A percentile compares a stretch with the other conserved stretches of the same genome.
Evolutionary conservation across 2,888 invertebrate species (phyloP).

Genomic region (Sthenelais limicola): DNA sequence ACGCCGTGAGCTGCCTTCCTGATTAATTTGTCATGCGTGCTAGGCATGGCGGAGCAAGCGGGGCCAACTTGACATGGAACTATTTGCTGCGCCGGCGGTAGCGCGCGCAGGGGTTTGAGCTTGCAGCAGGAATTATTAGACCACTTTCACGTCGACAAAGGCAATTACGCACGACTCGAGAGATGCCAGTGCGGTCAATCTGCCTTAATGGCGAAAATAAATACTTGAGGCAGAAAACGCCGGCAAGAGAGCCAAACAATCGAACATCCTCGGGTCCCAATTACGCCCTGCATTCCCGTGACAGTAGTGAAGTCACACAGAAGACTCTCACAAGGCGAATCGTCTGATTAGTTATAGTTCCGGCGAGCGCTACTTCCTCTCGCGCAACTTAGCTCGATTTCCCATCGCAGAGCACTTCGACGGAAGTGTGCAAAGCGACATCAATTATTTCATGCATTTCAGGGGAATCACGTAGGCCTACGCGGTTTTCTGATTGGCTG

Average conservation of each 20-base stretch:
- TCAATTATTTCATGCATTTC: conserved; percentile 30
- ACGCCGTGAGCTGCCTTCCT: conserved; percentile 26
- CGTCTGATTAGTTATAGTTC: conserved; percentile 23
- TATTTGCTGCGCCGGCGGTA: conserved; percentile 3
- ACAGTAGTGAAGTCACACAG: conserved; percentile 14
- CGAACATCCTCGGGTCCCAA: conserved; percentile 25
- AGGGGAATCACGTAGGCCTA: conserved; percentile 35
- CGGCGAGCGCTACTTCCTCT: conserved; percentile 4
- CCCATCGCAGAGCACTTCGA: conserved; percentile 18
- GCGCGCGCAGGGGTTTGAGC: conserved; percentile 21
- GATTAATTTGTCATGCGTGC: conserved; percentile 40
- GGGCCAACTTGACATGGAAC: conserved; percentile 36
- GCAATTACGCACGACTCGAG: conserved; percentile 30
- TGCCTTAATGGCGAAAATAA: conserved; percentile 38
- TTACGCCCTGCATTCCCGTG: conserved; percentile 20
- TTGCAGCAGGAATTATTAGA: conserved; percentile 37
- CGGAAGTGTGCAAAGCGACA: conserved; percentile 32
- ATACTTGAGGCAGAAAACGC: conserved; percentile 37
- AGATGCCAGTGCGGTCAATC: conserved; percentile 19
- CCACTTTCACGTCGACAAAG: conserved; percentile 35
- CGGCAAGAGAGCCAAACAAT: conserved; percentile 33
- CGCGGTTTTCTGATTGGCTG: no score
- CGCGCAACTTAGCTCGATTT: conserved; percentile 38
- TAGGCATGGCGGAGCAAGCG: conserved; percentile 11
- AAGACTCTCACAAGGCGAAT: conserved; percentile 8